Conservation (phyloP, 2,113 vertebrate species). For the Amazona guildingii region DNA sequence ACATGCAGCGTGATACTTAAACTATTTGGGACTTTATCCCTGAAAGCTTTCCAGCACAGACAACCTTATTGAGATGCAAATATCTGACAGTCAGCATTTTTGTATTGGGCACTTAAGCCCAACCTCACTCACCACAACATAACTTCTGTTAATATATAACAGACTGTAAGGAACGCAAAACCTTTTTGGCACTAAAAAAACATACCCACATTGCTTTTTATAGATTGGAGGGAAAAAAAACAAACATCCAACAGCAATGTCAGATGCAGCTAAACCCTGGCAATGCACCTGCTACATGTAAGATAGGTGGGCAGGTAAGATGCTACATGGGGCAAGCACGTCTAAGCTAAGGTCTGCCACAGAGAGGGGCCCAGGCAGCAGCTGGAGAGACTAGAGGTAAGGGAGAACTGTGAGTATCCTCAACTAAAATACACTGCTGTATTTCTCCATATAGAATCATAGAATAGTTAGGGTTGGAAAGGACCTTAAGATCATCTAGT, state of each 20-base stretch:
- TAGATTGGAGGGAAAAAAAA: neutral
- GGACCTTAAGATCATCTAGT: no score
- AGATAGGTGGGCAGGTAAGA: neutral
- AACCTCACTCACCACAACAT: constrained; percentile 60
- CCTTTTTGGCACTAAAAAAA: constrained; percentile 25
- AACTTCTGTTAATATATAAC: constrained; percentile 71
- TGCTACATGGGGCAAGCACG: accelerated
- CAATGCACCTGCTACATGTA: neutral
- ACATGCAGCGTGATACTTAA: constrained; percentile 14
- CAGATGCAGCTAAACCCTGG: neutral
- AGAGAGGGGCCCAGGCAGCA: neutral
- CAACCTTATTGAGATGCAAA: constrained; percentile 65
- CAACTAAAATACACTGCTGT: neutral
- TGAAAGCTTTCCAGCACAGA: constrained; percentile 47
- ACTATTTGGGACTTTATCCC: constrained; percentile 65
- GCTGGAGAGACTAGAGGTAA: neutral
- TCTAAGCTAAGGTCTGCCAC: neutral
- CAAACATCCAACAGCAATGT: neutral
- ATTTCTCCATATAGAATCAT: neutral
- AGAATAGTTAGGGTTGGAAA: no score
- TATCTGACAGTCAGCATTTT: constrained; percentile 71
- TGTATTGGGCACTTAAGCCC: constrained; percentile 55
- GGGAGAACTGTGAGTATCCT: accelerated
- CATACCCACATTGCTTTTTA: neutral
- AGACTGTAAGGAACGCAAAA: constrained; percentile 42